phyloP scores from a whole-genome alignment of 2,797 vertebrate species.

The Lithobates sylvaticus region DNA sequence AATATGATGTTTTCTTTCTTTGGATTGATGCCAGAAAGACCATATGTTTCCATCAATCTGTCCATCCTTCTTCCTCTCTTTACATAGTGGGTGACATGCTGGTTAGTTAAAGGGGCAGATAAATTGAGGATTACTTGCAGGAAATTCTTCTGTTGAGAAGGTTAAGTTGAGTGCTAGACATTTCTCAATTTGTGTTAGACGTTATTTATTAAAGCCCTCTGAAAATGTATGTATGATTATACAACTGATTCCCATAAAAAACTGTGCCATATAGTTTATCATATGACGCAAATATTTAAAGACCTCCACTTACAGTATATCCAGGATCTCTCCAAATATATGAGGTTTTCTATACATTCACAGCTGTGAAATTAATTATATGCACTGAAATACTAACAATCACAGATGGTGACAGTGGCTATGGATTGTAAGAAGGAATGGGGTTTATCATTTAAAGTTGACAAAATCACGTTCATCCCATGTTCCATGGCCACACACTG shows the following conservation, averaged over 20 bases:
- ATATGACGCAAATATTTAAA: conserved; percentile 56
- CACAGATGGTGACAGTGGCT: conserved; percentile 12
- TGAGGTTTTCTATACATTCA: background rate
- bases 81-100: background rate
- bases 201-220: background rate
- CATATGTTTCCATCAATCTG: conserved; percentile 32
- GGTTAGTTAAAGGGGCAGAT: background rate
- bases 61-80: background rate
- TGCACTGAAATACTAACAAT: conserved; percentile 8
- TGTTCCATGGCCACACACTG: background rate
- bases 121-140: background rate
- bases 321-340: conserved; percentile 3
- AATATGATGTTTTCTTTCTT: background rate
- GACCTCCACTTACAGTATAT: background rate
- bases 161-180: background rate
- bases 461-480: background rate
- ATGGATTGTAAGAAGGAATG: background rate
- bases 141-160: background rate
- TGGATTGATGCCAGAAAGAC: conserved; percentile 17
- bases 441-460: background rate
- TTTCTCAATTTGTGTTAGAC: background rate
- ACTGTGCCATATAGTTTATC: background rate
- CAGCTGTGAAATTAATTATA: conserved; percentile 17
- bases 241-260: conserved; percentile 24
- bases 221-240: background rate